Evolutionary conservation across 2,888 invertebrate genomes (phyloP).

Genomic region (Elaeidobius kamerunicus): DNA sequence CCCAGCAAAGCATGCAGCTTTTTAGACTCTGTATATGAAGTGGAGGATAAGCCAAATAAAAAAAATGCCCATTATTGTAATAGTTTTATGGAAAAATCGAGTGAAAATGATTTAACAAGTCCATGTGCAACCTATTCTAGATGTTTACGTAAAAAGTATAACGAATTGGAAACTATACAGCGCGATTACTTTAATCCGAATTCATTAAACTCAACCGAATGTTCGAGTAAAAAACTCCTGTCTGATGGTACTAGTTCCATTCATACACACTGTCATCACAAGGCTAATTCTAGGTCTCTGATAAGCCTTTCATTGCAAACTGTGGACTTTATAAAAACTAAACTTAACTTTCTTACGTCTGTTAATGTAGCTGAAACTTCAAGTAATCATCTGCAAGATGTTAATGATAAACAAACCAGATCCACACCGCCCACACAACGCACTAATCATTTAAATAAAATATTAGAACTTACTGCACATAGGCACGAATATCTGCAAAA

Average conservation of each 20-base stretch:
- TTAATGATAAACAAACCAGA: conserved; percentile 1
- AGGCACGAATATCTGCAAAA: conserved; percentile 39
- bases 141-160: too few relatives aligned
- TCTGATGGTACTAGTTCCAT: not conserved
- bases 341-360: conserved; percentile 36
- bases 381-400: not conserved
- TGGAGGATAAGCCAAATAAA: conserved; percentile 14
- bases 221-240: not conserved
- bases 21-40: conserved; percentile 15
- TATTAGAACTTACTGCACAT: conserved; percentile 39
- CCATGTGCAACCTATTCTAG: too few relatives aligned
- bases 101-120: conserved; percentile 2
- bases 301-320: conserved; percentile 39
- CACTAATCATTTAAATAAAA: conserved; percentile 33
- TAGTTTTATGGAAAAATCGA: conserved; percentile 3
- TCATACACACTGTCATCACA: conserved; percentile 18
- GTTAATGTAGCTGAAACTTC: conserved; percentile 25
- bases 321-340: conserved; percentile 36
- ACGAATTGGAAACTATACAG: too few relatives aligned
- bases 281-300: conserved; percentile 33
- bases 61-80: conserved; percentile 14
- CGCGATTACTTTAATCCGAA: not conserved
- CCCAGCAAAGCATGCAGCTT: conserved; percentile 26
- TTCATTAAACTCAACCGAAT: not conserved
- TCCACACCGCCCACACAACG: conserved; percentile 6